Base-by-base conservation (phyloP, 2,113 vertebrate species). In the Colius striatus region DNA sequence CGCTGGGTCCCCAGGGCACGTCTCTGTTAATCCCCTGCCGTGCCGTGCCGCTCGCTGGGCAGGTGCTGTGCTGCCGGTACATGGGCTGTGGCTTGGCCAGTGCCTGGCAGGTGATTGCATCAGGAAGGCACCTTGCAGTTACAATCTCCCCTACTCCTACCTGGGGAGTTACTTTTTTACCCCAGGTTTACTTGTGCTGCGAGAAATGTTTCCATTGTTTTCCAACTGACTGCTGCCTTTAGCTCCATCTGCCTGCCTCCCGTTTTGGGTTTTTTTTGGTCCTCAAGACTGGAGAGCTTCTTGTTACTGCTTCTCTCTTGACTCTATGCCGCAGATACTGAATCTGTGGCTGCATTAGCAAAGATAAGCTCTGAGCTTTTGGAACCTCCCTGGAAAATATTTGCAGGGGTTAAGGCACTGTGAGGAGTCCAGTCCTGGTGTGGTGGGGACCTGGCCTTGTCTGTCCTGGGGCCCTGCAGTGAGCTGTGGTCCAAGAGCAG, bases 11-110 rank as follows among this genome's bases (percentile, higher is more conserved):
- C 82, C 3, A 5, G 68, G 85, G 75, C 77, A 87, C 1, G 0
- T 80, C 51, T 8, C 1, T 2, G 87, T 61, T 75, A 57, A 78
- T 12, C 30, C 92, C 71, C 65, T 1, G 1, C n/a, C 6, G 38
- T 41, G 38, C 38, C 12, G 38, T 1, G 1, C n/a, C 6, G 13
- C 68, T 61, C 4, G 3, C 54, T 0, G 1, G 38, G 55, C 2
- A 0, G 32, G 53, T 0, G 5, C 36, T 0, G 2, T 0, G 1
- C 23, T 17, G 1, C 23, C 12, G 5, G 9, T 25, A 30, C 6
- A 7, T 0, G 8, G 70, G 32, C 1, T 0, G 1, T 41, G 55
- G 36, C 17, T 34, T 41, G 55, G 55, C 55, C 66, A 43, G 30
- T 58, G 78, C 38, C 1, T 3, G 57, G 36, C 20, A 34, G 45